These are phyloP conservation scores for Montipora cactus DNA, from an alignment of 64 coral and sea anemone species.

Conservation along the genomic window DNA sequence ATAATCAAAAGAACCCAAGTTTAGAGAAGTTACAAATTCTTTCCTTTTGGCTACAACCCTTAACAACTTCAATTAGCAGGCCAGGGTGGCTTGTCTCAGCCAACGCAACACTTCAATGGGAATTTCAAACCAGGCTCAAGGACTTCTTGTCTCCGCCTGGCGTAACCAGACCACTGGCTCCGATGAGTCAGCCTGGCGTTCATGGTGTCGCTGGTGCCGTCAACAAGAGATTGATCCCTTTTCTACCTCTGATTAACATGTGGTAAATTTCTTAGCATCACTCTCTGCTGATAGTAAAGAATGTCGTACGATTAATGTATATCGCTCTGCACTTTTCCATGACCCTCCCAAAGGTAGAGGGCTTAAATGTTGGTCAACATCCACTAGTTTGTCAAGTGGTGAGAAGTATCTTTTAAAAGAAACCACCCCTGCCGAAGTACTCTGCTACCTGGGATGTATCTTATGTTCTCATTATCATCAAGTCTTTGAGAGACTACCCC, in stretches of 20 bases:
- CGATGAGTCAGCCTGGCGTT: slow-evolving; percentile 49
- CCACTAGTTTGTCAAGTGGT: slow-evolving; percentile 30
- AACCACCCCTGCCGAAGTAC: slow-evolving; percentile 25
- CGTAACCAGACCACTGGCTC: neutral
- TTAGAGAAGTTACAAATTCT: too few relatives aligned
- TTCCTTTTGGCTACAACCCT: too few relatives aligned
- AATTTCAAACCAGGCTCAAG: slow-evolving; percentile 24
- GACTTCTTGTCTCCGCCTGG: slow-evolving; percentile 31
- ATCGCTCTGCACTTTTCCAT: slow-evolving; percentile 22
- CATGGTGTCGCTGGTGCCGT: slow-evolving; percentile 57
- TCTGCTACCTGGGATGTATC: slow-evolving; percentile 21
- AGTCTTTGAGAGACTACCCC: neutral
- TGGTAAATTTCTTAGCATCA: slow-evolving; percentile 8
- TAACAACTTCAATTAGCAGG: slow-evolving; percentile 32
- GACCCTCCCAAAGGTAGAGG: slow-evolving; percentile 27
- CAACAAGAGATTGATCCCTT: slow-evolving; percentile 33
- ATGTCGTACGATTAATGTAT: slow-evolving; percentile 41
- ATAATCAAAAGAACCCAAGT: too few relatives aligned
- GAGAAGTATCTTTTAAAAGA: slow-evolving; percentile 37
- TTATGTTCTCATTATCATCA: neutral
- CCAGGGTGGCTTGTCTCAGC: slow-evolving; percentile 43
- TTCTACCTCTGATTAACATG: neutral
- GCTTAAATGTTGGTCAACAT: slow-evolving; percentile 38
- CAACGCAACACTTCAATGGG: neutral
- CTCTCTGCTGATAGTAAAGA: neutral